phyloP scores from a whole-genome alignment of 2,113 vertebrate genomes.

The Telmatochromis sp. region DNA sequence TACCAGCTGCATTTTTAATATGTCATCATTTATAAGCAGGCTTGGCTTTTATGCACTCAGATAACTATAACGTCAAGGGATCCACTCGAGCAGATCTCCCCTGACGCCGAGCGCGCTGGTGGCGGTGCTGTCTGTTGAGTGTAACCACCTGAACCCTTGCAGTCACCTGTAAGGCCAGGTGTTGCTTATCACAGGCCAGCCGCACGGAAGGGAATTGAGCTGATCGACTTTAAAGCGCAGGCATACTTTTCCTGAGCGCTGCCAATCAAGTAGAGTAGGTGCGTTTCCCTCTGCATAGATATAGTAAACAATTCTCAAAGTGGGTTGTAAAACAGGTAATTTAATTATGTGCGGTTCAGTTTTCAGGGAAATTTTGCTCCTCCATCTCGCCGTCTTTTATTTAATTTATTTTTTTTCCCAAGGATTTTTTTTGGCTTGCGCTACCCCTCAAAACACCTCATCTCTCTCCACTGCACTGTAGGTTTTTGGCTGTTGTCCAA shows the following conservation, averaged over 20 bases:
- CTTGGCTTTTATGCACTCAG: neutral
- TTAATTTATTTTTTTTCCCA: neutral
- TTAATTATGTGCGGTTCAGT: conserved; percentile 48
- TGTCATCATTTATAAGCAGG: neutral
- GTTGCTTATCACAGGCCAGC: conserved; percentile 19
- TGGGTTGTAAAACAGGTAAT: conserved; percentile 60
- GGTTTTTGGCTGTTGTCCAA: conserved; percentile 53
- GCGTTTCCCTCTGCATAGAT: neutral
- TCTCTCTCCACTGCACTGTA: conserved; percentile 41
- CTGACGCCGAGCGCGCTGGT: neutral
- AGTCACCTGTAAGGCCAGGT: neutral
- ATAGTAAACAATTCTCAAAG: conserved; percentile 52
- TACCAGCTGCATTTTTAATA: neutral
- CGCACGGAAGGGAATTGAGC: neutral
- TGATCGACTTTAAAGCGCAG: neutral
- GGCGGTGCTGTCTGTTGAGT: neutral
- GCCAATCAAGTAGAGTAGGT: neutral
- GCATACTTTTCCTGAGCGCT: neutral
- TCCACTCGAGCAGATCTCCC: neutral
- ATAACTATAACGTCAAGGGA: neutral
- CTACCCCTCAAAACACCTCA: conserved; percentile 20
- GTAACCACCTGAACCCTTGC: conserved; percentile 10
- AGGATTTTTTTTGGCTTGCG: conserved; percentile 31
- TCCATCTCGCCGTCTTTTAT: neutral
- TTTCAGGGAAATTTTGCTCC: conserved; percentile 36